Conservation (phyloP, 2,888 invertebrate genomes). For the Auanema freiburgensis region DNA sequence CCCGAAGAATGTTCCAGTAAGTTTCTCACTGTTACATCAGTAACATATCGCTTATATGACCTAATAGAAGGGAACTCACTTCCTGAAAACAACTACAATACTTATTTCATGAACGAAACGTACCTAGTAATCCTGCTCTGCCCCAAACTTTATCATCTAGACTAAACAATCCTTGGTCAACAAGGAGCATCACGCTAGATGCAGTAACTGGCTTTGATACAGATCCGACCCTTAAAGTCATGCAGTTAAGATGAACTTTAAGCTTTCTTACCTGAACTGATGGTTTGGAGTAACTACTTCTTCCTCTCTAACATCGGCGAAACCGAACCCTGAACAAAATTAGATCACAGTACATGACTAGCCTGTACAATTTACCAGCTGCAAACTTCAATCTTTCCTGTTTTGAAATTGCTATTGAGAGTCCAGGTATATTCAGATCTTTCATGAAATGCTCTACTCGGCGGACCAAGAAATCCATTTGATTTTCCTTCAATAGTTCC, state of each 20-base stretch:
- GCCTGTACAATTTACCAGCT: constrained; percentile 42
- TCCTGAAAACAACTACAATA: constrained; percentile 17
- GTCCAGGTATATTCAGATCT: constrained; percentile 61
- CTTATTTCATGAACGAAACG: background rate
- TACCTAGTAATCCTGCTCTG: constrained; percentile 49
- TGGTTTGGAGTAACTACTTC: constrained; percentile 59
- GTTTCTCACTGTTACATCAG: constrained; percentile 58
- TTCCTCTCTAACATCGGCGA: constrained; percentile 53
- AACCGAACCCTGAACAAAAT: constrained; percentile 54
- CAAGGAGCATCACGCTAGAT: constrained; percentile 56
- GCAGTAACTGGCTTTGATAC: constrained; percentile 63
- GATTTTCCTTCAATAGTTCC: constrained; percentile 47
- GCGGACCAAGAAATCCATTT: constrained; percentile 54
- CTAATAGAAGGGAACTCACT: constrained; percentile 52
- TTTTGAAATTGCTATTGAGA: constrained; percentile 62
- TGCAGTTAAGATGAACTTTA: background rate
- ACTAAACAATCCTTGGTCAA: constrained; percentile 51
- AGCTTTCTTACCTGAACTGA: constrained; percentile 45
- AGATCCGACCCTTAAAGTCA: constrained; percentile 51
- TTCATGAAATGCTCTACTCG: constrained; percentile 61
- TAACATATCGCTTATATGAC: constrained; percentile 54
- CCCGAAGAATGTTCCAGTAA: constrained; percentile 61
- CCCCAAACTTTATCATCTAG: constrained; percentile 59
- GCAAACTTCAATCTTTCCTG: constrained; percentile 62
- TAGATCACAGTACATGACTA: background rate